A percentile compares a stretch with the other conserved stretches of the same genome.
phyloP scores from a whole-genome alignment of 2,888 invertebrate species.

The Luperina nickerlii region DNA sequence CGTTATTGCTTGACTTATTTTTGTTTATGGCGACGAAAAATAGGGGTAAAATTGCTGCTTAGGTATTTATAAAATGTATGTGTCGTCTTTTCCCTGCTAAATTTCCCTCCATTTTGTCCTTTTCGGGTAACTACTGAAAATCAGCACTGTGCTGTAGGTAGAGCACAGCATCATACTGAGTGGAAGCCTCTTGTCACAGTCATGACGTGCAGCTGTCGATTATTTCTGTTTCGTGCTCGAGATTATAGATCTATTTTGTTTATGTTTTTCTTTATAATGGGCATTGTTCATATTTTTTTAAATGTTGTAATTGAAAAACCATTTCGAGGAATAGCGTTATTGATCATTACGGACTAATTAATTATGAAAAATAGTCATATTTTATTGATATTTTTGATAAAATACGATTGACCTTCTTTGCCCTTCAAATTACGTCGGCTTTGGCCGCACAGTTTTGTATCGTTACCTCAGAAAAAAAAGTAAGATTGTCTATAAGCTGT shows the following conservation, averaged over 20 bases:
- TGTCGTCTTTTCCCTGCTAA: background rate
- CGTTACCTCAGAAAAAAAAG: no score
- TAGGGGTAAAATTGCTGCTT: conserved; percentile 23
- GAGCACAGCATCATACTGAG: background rate
- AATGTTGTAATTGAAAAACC: no score
- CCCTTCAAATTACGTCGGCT: no score
- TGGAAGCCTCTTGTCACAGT: background rate
- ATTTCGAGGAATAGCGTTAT: no score
- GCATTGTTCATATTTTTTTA: no score
- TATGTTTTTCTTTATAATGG: no score
- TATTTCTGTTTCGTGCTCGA: background rate
- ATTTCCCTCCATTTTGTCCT: background rate
- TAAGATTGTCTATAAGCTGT: no score
- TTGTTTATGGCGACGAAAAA: conserved; percentile 23
- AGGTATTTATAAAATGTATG: conserved; percentile 17
- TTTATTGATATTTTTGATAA: no score
- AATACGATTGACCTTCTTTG: no score
- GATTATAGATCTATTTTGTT: background rate
- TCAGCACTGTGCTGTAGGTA: background rate
- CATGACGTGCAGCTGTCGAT: background rate
- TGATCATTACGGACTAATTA: no score
- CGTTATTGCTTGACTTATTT: conserved; percentile 19
- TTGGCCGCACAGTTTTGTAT: no score
- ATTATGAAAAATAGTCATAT: no score
- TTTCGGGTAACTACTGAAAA: background rate